phyloP scores from a whole-genome alignment of 2,888 invertebrate species.

The Neoaliturus tenellus region DNA sequence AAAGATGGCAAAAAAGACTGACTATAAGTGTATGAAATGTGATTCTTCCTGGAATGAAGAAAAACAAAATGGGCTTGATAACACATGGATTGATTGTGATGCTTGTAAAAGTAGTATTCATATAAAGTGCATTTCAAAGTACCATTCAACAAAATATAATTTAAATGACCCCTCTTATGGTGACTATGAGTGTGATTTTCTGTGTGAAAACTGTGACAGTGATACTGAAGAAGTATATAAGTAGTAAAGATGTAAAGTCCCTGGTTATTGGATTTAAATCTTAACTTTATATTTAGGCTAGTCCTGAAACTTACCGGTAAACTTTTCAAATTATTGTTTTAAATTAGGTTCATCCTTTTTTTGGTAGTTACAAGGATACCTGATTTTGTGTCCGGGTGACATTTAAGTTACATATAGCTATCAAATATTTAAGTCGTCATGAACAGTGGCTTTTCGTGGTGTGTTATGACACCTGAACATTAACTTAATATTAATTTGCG shows the following conservation, averaged over 20 bases:
- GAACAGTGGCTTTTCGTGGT: too few relatives aligned
- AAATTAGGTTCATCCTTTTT: too few relatives aligned
- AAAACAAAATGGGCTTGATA: not conserved
- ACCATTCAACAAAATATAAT: not conserved
- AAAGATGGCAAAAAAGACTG: not conserved
- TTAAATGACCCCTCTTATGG: not conserved
- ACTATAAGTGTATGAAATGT: conserved; percentile 2
- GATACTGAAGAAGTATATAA: not conserved
- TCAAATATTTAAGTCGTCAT: too few relatives aligned
- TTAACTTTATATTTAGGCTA: too few relatives aligned
- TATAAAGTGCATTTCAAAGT: not conserved
- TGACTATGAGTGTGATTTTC: conserved; percentile 10
- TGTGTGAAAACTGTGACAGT: conserved; percentile 18
- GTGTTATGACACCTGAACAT: too few relatives aligned
- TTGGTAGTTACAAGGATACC: too few relatives aligned
- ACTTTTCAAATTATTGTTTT: too few relatives aligned
- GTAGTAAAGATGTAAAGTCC: not conserved
- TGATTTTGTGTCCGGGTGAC: too few relatives aligned
- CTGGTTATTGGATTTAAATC: too few relatives aligned
- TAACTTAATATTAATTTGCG: too few relatives aligned
- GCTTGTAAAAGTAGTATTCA: not conserved
- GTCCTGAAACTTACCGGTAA: too few relatives aligned
- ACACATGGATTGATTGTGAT: conserved; percentile 14
- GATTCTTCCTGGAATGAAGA: conserved; percentile 3
- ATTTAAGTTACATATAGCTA: too few relatives aligned